These are phyloP conservation scores for Setophaga kirtlandii DNA, from an alignment of 2,113 vertebrate genomes.

Conservation along the genomic window DNA sequence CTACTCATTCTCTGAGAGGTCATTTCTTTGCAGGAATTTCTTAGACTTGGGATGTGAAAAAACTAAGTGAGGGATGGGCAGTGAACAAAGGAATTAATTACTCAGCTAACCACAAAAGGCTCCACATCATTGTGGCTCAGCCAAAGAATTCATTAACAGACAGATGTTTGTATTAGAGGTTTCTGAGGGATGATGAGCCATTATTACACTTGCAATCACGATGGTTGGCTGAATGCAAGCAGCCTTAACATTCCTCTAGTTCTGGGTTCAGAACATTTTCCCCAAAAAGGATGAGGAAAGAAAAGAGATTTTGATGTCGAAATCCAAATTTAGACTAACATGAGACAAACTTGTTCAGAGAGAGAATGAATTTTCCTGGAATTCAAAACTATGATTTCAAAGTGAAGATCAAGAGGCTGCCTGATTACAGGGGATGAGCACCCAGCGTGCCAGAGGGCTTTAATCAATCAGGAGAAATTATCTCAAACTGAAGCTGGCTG, in stretches of 20 bases:
- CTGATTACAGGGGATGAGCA: background rate
- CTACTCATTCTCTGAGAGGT: background rate
- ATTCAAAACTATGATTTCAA: background rate
- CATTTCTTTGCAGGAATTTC: background rate
- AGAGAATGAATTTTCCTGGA: background rate
- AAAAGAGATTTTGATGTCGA: background rate
- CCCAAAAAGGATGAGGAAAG: background rate
- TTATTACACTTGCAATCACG: background rate
- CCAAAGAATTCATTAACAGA: background rate
- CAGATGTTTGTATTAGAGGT: background rate
- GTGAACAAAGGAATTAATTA: background rate
- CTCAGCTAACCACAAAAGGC: background rate
- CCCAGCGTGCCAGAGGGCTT: background rate
- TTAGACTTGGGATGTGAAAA: background rate
- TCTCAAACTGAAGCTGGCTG: background rate
- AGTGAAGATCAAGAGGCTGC: background rate
- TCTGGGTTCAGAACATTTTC: background rate
- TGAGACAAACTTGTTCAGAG: background rate
- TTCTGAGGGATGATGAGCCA: background rate
- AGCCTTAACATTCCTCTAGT: background rate
- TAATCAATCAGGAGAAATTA: background rate
- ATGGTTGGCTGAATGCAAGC: background rate
- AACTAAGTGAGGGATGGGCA: background rate
- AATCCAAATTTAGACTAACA: background rate
- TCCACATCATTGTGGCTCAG: background rate